phyloP scores from a whole-genome alignment of 1,140 invertebrate genomes.

The Scaptomyza graminum region DNA sequence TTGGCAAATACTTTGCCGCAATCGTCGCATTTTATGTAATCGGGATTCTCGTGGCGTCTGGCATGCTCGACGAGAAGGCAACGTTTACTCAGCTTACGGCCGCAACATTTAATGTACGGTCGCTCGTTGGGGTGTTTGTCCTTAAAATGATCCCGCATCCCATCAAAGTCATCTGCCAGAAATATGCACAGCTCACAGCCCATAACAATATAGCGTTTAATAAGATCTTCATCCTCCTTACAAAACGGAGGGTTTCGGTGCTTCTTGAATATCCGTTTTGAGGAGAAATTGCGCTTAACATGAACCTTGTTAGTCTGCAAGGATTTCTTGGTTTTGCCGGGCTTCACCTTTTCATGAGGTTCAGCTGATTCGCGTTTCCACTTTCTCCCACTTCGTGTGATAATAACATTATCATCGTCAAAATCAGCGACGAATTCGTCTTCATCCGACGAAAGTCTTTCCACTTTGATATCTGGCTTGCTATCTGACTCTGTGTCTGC shows the following conservation, averaged over 20 bases:
- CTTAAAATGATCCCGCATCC: conserved; percentile 73
- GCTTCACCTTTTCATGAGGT: conserved; percentile 20
- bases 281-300: conserved; percentile 40
- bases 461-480: conserved; percentile 57
- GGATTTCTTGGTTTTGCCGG: conserved; percentile 38
- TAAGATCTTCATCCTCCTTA: conserved; percentile 73
- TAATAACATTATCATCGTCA: conserved; percentile 57
- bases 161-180: conserved; percentile 68
- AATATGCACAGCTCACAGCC: conserved; percentile 76
- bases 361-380: conserved; percentile 49
- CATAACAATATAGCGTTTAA: conserved; percentile 77
- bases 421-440: conserved; percentile 45
- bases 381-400: conserved; percentile 64
- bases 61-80: conserved; percentile 74
- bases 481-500: conserved; percentile 27
- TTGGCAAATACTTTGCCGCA: conserved; percentile 77
- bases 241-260: conserved; percentile 66
- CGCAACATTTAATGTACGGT: conserved; percentile 73
- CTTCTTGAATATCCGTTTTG: conserved; percentile 59
- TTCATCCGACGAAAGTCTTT: conserved; percentile 58
- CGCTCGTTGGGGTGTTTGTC: conserved; percentile 60
- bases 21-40: conserved; percentile 77
- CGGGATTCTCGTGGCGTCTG: conserved; percentile 71
- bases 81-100: conserved; percentile 70
- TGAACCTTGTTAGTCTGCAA: conserved; percentile 36